These are phyloP conservation scores for Hemibates koningsi DNA, from an alignment of 2,113 vertebrate genomes.

Conservation along the genomic window DNA sequence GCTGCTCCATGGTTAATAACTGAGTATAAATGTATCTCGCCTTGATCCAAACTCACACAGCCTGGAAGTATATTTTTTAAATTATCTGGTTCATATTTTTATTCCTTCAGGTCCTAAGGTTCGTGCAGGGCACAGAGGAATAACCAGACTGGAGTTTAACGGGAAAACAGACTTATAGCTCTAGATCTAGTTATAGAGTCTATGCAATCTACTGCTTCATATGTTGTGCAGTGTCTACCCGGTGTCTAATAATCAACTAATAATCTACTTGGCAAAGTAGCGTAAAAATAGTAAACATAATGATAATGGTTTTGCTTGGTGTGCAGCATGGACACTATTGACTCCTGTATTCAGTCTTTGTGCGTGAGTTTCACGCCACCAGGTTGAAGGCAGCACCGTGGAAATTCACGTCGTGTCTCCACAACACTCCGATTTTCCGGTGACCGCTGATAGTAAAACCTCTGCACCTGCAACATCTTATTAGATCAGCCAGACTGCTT, in stretches of 20 bases:
- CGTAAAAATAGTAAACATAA: slow-evolving; percentile 59
- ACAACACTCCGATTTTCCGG: slow-evolving; percentile 63
- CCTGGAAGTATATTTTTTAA: background rate
- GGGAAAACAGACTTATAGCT: background rate
- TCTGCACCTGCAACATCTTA: background rate
- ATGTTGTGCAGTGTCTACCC: background rate
- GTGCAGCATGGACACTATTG: slow-evolving; percentile 4
- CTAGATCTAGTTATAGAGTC: background rate
- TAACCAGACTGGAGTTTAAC: background rate
- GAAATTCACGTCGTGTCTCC: slow-evolving; percentile 65
- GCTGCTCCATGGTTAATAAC: background rate
- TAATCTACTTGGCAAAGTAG: slow-evolving; percentile 15
- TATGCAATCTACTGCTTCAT: rapidly evolving
- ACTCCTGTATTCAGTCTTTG: slow-evolving; percentile 55
- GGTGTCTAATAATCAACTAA: background rate
- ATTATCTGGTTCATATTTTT: background rate
- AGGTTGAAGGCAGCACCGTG: slow-evolving; percentile 70
- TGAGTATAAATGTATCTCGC: background rate
- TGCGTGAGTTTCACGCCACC: slow-evolving; percentile 70
- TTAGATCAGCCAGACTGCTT: background rate
- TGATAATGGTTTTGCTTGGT: slow-evolving; percentile 36
- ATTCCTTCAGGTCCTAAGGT: rapidly evolving
- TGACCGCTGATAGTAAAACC: background rate
- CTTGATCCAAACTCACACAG: background rate
- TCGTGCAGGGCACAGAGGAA: background rate